Evolutionary conservation across 2,113 vertebrate genomes (phyloP), one percentile per base, ranked within the genome.

Genomic region (Pionites leucogaster): DNA sequence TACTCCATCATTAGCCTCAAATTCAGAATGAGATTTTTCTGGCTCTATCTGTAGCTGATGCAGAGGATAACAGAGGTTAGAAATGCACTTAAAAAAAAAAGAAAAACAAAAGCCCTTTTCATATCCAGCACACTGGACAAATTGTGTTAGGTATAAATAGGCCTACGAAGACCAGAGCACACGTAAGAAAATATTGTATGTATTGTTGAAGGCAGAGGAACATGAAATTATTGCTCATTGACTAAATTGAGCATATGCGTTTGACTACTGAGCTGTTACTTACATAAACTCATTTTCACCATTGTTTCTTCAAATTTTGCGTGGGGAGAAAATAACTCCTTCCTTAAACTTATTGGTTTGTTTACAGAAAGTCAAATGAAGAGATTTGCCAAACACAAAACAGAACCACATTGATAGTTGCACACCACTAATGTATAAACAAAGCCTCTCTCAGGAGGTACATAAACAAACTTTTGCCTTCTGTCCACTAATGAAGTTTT

Each of bases 1-100:
- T 81, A 75, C 76, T 95, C 68, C 52, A 86, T 55, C 82, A 78
- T 95, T 83, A 90, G 87, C 63, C 71, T 93, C 71, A 78, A 64
- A 75, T 78, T 86, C 35, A 95, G 90, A 90, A 71, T 95, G 60
- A 88, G 88, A 80, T 90, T 96, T 88, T 97, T 96, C 92, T 97
- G 88, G 88, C 85, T 90, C 18, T 92, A 2, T 85, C 88, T 77
- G 47, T 35, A 67, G 15, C 55, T 95, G 59, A 64, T 88, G 68
- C 22, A 70, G 60, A 93, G 92, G 90, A 88, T 37, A 71, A 86
- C 85, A 88, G 92, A 86, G 47, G 77, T 92, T 90, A 91, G 71
- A 88, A 95, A 95, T 84, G 57, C 44, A 28, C 62, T 88, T 83
- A 42, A 75, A 37, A 60, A 35, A 31, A 7, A 3, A 37, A 50